These are phyloP conservation scores for Piaya cayana DNA, from an alignment of 2,113 vertebrate genomes.

Conservation along the genomic window DNA sequence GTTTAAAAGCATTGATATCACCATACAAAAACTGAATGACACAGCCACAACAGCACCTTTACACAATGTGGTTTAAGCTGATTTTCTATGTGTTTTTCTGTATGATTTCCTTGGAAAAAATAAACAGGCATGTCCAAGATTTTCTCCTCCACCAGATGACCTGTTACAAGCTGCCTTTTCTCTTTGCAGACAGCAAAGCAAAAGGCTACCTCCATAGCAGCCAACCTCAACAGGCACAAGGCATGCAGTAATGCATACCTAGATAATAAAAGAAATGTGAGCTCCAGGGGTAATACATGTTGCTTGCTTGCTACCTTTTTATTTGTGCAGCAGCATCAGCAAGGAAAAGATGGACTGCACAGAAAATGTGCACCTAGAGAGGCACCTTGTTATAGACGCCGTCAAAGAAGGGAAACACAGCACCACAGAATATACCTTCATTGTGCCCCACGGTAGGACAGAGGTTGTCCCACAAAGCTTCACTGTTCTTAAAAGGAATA, in stretches of 20 bases:
- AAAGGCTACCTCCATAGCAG: background rate
- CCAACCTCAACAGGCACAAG: background rate
- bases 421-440: rapidly evolving
- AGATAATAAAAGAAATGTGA: background rate
- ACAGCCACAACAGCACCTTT: background rate
- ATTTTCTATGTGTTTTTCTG: background rate
- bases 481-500: background rate
- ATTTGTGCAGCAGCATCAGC: background rate
- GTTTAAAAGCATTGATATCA: background rate
- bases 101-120: background rate
- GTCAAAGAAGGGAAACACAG: background rate
- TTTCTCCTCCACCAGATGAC: background rate
- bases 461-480: background rate
- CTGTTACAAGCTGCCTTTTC: background rate
- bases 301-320: background rate
- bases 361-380: background rate
- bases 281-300: background rate
- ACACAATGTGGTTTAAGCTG: background rate
- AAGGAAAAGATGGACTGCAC: background rate
- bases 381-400: background rate
- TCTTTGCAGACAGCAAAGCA: background rate
- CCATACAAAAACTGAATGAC: background rate
- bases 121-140: background rate
- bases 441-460: rapidly evolving
- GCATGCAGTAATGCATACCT: background rate